These are phyloP conservation scores for Lagopus leucura DNA, from an alignment of 2,113 vertebrate species.

Conservation along the genomic window DNA sequence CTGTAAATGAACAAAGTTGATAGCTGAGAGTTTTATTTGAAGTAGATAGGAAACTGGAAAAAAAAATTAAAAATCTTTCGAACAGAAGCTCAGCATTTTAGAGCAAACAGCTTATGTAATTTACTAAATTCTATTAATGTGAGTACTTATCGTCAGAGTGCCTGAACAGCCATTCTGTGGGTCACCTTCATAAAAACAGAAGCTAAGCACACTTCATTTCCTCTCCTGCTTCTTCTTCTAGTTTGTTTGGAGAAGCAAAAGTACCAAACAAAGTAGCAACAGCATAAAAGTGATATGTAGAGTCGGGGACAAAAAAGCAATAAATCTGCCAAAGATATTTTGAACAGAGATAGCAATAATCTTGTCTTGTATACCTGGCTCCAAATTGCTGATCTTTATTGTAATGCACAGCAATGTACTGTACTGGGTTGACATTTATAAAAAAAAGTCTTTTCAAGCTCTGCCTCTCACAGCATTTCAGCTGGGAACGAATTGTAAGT, in stretches of 20 bases:
- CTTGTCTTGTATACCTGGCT: constrained; percentile 51
- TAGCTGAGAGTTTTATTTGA: constrained; percentile 21
- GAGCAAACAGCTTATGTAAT: constrained; percentile 41
- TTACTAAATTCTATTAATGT: constrained; percentile 43
- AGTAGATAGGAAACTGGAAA: constrained; percentile 4
- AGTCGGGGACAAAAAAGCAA: constrained; percentile 51
- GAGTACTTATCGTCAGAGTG: background rate
- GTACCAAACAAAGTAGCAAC: background rate
- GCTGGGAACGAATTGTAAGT: background rate
- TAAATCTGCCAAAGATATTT: constrained; percentile 54
- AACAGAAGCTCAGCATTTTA: constrained; percentile 23
- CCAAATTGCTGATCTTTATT: constrained; percentile 64
- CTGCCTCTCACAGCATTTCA: constrained; percentile 26
- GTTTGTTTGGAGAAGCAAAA: constrained; percentile 55
- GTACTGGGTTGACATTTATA: constrained; percentile 36
- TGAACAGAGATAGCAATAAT: constrained; percentile 65
- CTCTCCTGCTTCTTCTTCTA: background rate
- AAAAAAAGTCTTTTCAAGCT: constrained; percentile 46
- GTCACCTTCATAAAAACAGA: constrained; percentile 42
- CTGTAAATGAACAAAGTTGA: constrained; percentile 28
- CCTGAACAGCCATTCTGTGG: background rate
- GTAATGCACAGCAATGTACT: constrained; percentile 55
- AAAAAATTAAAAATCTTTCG: background rate
- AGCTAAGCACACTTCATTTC: constrained; percentile 12
- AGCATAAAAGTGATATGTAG: constrained; percentile 57